These are phyloP conservation scores for Melozone crissalis DNA, from an alignment of 2,113 vertebrate species.

Conservation along the genomic window DNA sequence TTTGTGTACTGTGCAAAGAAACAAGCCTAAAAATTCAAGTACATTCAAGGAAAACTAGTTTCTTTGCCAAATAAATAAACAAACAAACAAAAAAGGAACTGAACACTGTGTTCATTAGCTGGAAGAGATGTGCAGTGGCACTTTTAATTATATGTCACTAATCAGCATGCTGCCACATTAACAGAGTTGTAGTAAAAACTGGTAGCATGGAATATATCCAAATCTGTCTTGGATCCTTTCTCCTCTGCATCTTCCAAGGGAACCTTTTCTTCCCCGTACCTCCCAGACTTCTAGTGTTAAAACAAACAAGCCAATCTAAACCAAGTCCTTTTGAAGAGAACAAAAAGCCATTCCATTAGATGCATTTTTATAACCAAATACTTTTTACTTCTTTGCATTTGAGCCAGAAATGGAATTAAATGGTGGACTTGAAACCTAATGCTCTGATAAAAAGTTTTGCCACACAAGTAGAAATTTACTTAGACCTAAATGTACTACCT, in stretches of 20 bases:
- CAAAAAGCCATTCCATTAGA: neutral
- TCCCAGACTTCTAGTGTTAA: conserved; percentile 7
- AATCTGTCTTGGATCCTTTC: conserved; percentile 49
- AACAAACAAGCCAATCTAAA: conserved; percentile 34
- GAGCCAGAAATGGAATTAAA: neutral
- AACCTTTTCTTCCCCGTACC: conserved; percentile 28
- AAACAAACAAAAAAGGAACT: conserved; percentile 49
- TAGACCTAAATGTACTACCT: neutral
- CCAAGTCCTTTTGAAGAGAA: neutral
- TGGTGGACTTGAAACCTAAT: neutral
- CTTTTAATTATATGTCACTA: conserved; percentile 64
- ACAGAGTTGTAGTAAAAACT: conserved; percentile 53
- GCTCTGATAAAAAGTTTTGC: neutral
- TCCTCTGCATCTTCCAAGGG: conserved; percentile 33
- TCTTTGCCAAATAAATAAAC: conserved; percentile 54
- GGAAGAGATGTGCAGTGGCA: conserved; percentile 59
- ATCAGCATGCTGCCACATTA: conserved; percentile 66
- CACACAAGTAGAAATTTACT: neutral
- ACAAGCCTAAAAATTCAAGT: conserved; percentile 16
- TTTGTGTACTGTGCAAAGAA: conserved; percentile 4
- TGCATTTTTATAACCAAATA: neutral
- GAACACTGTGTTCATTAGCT: conserved; percentile 63
- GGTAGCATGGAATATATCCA: conserved; percentile 56
- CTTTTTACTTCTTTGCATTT: neutral
- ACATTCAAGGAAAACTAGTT: conserved; percentile 2